Evolutionary conservation across 2,113 vertebrate species (phyloP).

Genomic region (Sapajus apella): DNA sequence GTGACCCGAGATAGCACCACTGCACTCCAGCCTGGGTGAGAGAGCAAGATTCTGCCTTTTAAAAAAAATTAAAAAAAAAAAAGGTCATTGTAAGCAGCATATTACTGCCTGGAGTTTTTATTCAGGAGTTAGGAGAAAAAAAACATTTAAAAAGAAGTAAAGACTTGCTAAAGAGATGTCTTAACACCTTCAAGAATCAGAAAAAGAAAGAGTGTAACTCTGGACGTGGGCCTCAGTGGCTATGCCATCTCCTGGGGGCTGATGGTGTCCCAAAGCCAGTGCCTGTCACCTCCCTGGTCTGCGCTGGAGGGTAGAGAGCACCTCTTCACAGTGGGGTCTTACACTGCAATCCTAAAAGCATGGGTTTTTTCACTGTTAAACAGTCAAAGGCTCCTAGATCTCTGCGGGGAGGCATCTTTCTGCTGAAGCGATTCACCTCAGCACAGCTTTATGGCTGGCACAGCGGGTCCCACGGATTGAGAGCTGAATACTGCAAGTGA

Average conservation of each 20-base stretch:
- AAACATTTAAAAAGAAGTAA: not conserved
- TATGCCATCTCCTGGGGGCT: no score
- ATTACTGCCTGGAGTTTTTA: not conserved
- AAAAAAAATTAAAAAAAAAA: no score
- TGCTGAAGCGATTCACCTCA: rapidly evolving
- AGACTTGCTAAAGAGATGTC: not conserved
- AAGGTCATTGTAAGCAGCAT: not conserved
- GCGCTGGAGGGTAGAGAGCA: rapidly evolving
- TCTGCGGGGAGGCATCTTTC: not conserved
- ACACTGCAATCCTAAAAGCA: rapidly evolving
- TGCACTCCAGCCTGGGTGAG: no score
- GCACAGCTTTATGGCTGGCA: not conserved
- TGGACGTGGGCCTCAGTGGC: not conserved
- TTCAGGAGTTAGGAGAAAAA: not conserved
- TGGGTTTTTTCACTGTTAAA: rapidly evolving
- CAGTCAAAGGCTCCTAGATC: not conserved
- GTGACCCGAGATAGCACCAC: no score
- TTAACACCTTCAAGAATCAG: not conserved
- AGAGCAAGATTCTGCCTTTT: no score
- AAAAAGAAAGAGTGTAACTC: rapidly evolving
- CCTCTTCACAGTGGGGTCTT: not conserved
- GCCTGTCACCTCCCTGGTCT: rapidly evolving
- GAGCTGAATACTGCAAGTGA: rapidly evolving
- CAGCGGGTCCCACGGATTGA: rapidly evolving
- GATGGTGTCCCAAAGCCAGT: not conserved